Conservation (phyloP, 2,797 vertebrate genomes). For the Cyprinodon diabolis region DNA sequence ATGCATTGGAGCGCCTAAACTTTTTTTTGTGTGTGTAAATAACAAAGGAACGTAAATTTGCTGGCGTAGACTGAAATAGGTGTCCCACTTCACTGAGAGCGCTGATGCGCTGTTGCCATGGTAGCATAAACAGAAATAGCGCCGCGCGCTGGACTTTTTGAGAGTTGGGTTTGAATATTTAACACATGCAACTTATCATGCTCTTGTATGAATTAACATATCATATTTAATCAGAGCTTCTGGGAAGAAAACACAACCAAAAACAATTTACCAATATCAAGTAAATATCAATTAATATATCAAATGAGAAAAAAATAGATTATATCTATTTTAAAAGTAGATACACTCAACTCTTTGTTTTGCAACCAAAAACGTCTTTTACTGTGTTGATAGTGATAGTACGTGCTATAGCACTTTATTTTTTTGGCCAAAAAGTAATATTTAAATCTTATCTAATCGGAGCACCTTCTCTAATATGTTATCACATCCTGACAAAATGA, state of each 20-base stretch:
- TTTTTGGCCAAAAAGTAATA: background rate
- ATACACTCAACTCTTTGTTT: too few relatives aligned
- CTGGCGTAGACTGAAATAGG: background rate
- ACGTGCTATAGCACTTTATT: background rate
- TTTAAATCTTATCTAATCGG: background rate
- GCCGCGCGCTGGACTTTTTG: background rate
- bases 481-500: too few relatives aligned
- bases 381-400: too few relatives aligned
- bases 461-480: background rate
- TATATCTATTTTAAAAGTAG: too few relatives aligned
- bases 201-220: background rate
- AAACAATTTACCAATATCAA: background rate
- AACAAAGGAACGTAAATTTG: background rate
- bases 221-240: too few relatives aligned
- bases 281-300: too few relatives aligned
- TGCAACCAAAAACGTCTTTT: background rate
- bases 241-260: too few relatives aligned
- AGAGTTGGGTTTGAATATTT: background rate
- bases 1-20: background rate
- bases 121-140: slow-evolving; percentile 40
- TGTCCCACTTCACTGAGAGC: background rate
- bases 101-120: slow-evolving; percentile 50
- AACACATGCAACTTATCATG: background rate
- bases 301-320: background rate
- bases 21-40: background rate